Conservation (phyloP, 64 coral and sea anemone genomes). For the Montipora foliosa region DNA sequence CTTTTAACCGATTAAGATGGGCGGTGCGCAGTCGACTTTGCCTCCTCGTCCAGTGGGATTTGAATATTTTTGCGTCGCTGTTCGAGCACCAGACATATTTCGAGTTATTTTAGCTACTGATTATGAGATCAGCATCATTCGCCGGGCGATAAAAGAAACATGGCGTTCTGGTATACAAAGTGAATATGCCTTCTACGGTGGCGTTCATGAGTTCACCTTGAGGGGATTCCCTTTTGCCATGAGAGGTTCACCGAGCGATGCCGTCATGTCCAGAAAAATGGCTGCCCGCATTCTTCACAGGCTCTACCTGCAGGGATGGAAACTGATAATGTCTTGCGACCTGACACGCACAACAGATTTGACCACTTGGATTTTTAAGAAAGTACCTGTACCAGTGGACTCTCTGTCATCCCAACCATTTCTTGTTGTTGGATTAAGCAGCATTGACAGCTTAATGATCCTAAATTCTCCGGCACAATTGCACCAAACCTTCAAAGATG, state of each 20-base stretch:
- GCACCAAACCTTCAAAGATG: conserved; percentile 9
- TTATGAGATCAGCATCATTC: background rate
- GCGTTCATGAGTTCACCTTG: background rate
- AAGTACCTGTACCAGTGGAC: background rate
- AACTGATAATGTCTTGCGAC: background rate
- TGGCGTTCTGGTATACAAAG: background rate
- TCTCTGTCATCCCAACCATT: conserved; percentile 14
- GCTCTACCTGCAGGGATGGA: background rate
- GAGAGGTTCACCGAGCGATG: background rate
- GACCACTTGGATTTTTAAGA: background rate
- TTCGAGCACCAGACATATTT: background rate
- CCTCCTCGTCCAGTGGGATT: conserved; percentile 15
- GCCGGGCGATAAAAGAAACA: background rate
- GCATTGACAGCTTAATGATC: conserved; percentile 52
- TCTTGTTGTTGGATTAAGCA: conserved; percentile 58
- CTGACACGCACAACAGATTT: background rate
- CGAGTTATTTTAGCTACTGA: background rate
- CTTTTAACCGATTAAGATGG: background rate
- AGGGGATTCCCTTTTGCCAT: background rate
- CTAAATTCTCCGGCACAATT: conserved; percentile 45
- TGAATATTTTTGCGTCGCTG: background rate
- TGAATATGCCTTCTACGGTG: background rate
- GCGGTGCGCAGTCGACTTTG: background rate
- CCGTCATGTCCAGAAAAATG: background rate
- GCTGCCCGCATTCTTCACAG: background rate